Evolutionary conservation across 1,140 invertebrate species (phyloP), one percentile per base, ranked within the genome.

Genomic region (Yoshiicerus persimilis): DNA sequence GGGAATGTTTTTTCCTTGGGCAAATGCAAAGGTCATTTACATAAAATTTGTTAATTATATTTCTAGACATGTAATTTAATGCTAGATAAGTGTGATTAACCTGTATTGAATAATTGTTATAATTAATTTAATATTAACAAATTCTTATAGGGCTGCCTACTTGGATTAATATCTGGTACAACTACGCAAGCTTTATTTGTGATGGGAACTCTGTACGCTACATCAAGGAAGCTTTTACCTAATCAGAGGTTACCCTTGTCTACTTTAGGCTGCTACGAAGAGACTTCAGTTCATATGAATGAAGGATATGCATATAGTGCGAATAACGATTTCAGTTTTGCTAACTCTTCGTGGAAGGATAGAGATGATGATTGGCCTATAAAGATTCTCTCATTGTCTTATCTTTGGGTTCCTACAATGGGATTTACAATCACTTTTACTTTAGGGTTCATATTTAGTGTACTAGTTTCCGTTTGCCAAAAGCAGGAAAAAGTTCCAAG

Each of bases 171-270:
- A 3, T 91, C 92, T 10, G 95, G 96, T 6, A 92, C 98, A 64
- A 92, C 93, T 0, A 92, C 97, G 85, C 95, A 95, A 16, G 94
- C 97, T n/a, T 97, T 96, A 96, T 95, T 97, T 87, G 97, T 96
- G 83, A 97, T 98, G 92, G 97, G 97, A 13, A 27, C 87, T 11
- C 23, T 38, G 9, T n/a, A 70, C 16, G n/a, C 80, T 30, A 23
- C 62, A 25, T 25, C 25, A 0, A 94, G 94, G 39, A 95, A 96
- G 0, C 95, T 95, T 88, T 96, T 96, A 1, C 91, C 93, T 0
- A 88, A 93, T 11, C 91, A 92, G 0, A 93, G 92, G 16, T 92
- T 96, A 85, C 94, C 95, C 3, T 25, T 39, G 2, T 64, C 27
- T 0, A 84, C 41, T 38, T 13, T 6, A 2, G 70, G 39, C 66